Evolutionary conservation across 2,113 vertebrate genomes (phyloP), one percentile per base, ranked within the genome.

Genomic region (Apistogramma diplotaenia): DNA sequence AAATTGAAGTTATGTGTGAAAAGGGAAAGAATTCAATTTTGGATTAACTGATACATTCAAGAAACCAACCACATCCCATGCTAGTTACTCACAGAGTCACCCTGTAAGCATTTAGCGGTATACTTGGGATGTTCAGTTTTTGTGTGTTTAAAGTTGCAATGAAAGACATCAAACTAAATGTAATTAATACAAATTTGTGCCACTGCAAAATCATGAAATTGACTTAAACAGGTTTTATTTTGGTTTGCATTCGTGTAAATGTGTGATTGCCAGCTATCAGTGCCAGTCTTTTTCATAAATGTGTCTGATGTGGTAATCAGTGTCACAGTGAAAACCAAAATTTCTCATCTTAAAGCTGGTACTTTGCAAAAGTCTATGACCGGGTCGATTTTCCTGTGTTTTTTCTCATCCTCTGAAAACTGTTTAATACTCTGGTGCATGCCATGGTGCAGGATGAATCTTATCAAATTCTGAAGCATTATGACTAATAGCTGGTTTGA

Each of bases 401-500:
- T 78, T 83, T 81, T 70, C 85, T 58, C 57, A 80, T 83, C 59
- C 49, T 85, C 79, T 78, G 74, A 85, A 85, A 86, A 80, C 35
- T 65, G 81, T 86, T 58, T 73, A 81, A 71, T 86, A 53, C 54
- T 46, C 33, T 31, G 71, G 37, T 82, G 72, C 62, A 81, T 84
- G 76, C 81, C 61, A 78, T 21, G 9, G 72, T 60, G 56, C 56
- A 83, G 71, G 53, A 88, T 90, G 53, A 85, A 77, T 86, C 77
- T 89, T 79, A 88, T 88, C 84, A 89, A 91, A 89, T 87, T 86
- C 80, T 67, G 76, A 58, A 74, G 81, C 83, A 79, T 85, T 85
- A 88, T 90, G 88, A 90, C 87, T 85, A 87, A 93, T 89, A 77
- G 76, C 77, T 77, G 13, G 79, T 81, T 81, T 84, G 61, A 90